These are phyloP conservation scores for Andrena dorsata DNA, from an alignment of 2,888 invertebrate genomes.

Conservation along the genomic window DNA sequence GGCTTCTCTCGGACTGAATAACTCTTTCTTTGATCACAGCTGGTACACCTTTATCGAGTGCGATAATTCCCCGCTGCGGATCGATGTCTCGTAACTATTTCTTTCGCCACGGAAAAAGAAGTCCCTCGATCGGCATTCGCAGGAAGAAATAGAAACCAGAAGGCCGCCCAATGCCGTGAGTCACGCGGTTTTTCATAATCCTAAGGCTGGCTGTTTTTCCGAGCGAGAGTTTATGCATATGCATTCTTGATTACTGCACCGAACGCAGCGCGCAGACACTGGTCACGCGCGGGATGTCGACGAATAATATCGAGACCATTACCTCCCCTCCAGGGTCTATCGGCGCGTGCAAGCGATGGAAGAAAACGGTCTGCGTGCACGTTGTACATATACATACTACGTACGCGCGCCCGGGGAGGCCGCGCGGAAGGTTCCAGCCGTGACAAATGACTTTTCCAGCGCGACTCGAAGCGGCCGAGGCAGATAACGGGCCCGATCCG, in stretches of 20 bases:
- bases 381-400: too few relatives aligned
- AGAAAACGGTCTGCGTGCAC: background rate
- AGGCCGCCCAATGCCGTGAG: constrained; percentile 39
- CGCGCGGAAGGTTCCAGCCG: background rate
- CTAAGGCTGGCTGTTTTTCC: constrained; percentile 49
- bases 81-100: background rate
- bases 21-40: too few relatives aligned
- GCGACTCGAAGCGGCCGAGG: background rate
- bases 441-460: background rate
- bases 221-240: constrained; percentile 31
- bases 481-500: constrained; percentile 20
- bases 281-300: background rate
- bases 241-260: constrained; percentile 25
- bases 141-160: constrained; percentile 47
- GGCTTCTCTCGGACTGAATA: too few relatives aligned
- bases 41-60: background rate
- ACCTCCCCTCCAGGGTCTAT: background rate
- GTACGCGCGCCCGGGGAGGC: background rate
- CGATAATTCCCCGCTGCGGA: background rate
- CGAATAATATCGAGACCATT: constrained; percentile 4
- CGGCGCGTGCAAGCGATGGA: background rate
- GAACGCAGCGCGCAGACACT: constrained; percentile 26
- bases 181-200: constrained; percentile 53
- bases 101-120: background rate
- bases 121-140: constrained; percentile 29